Evolutionary conservation across 2,113 vertebrate species (phyloP), one percentile per base, ranked within the genome.

Genomic region (Sander lucioperca): DNA sequence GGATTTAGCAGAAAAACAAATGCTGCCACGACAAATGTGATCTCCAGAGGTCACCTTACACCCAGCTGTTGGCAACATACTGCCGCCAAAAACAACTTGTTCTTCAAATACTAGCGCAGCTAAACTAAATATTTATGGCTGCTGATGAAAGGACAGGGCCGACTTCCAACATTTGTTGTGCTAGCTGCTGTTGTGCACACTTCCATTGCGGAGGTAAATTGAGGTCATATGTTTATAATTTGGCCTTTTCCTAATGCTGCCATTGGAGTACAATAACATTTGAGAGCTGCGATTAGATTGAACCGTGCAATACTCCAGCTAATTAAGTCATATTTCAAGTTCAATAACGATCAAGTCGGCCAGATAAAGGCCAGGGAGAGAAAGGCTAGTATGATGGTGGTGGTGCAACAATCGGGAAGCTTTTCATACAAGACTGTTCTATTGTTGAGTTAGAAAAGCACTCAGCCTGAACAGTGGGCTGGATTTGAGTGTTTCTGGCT

Each of bases 311-410:
- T 88, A 74, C 87, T 87, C 70, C 36, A 6, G 86, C 83, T 91
- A 94, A 94, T 94, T 89, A 94, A 94, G 93, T 93, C 90, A 93
- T 93, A 93, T 93, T 93, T 94, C 93, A 92, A 88, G 89, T 92
- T 92, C 93, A 93, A 92, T 92, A 92, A 91, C 82, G 66, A 92
- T 93, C 91, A 83, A 77, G 79, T 27, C 57, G 76, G 86, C 79
- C 81, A 79, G 91, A 93, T 90, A 92, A 93, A 94, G 90, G 90
- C 89, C 89, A 87, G 89, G 39, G 64, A 68, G 79, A 72, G 77
- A 18, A 57, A 67, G 75, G 53, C 18, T 1, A 39, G 77, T 14
- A 82, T 18, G n/a, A n/a, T n/a, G n/a, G n/a, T n/a, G n/a, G 82
- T 23, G 63, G 56, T 36, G 53, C 67, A 54, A 82, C 71, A 69